Base-by-base conservation (phyloP, 2,797 vertebrate species). In the Gorsachius magnificus region DNA sequence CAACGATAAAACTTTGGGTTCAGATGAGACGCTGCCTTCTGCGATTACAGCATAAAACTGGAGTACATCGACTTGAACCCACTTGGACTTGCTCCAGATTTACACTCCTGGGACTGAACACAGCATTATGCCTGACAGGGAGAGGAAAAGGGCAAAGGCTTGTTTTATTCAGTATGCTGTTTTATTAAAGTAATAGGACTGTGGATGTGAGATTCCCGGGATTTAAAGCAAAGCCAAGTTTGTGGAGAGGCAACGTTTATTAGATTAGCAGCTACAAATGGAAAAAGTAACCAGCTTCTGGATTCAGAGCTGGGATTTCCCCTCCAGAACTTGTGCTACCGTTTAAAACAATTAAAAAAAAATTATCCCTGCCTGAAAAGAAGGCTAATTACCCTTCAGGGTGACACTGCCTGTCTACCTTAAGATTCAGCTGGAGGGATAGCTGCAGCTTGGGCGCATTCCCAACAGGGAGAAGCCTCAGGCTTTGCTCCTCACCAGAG, bases 401-500 rank as follows among this genome's bases (percentile, higher is more conserved):
- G n/a, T 48, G 89, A 80, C 89, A 69, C 51, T 93, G 71, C 41
- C 78, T 57, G 45, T 77, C 77, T 33, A 87, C 88, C 83, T 80
- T 61, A 64, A 78, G 81, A 45, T 56, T 51, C 41, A 70, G 50
- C 92, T 69, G 90, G 36, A 88, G 38, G 35, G 54, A 43, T 10
- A 64, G 76, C 89, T 81, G 84, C 82, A 93, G 54, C 63, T 35
- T 26, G 68, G 77, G 69, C 7, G 1, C 66, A 46, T 79, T 94
- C 90, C 85, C 88, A 74, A 16, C 45, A 66, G 69, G 64, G n/a
- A 95, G 66, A 83, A 71, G 93, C 95, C 94, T 75, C 10, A 7
- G 92, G 96, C 94, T 93, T 17, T 45, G 54, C 90, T 85, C 68
- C 88, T 61, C 64, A 15, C 13, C 18, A 3, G 65, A 29, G n/a